Evolutionary conservation across 64 coral and sea anemone species (phyloP).

Genomic region (Pachyseris speciosa): DNA sequence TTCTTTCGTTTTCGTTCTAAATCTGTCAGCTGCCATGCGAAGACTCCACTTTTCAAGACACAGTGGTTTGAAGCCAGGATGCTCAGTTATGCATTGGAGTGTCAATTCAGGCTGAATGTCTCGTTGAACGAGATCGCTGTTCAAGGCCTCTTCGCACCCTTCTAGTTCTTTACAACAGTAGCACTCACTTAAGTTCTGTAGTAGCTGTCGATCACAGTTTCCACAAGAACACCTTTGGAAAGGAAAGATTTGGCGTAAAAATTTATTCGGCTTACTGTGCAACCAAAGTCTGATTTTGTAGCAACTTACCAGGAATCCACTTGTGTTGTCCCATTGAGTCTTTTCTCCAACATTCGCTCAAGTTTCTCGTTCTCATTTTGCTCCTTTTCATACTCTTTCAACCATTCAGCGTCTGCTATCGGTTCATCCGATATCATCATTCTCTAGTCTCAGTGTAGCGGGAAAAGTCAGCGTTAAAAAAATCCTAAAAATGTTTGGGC

Average conservation of each 20-base stretch:
- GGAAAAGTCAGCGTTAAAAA: too few relatives aligned
- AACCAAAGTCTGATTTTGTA: background rate
- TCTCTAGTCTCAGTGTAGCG: too few relatives aligned
- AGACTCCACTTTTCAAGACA: conserved; percentile 80
- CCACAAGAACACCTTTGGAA: background rate
- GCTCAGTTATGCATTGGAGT: conserved; percentile 48
- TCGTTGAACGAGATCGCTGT: conserved; percentile 38
- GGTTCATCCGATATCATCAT: conserved; percentile 62
- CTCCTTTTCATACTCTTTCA: conserved; percentile 18
- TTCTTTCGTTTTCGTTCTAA: conserved; percentile 5
- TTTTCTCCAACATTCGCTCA: conserved; percentile 22
- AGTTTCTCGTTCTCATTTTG: background rate
- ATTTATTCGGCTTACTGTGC: background rate
- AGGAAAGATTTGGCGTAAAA: background rate
- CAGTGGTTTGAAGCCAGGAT: conserved; percentile 60
- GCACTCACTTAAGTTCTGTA: conserved; percentile 55
- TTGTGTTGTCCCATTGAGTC: conserved; percentile 40
- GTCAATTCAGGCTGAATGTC: background rate
- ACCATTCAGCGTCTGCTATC: conserved; percentile 54
- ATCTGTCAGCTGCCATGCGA: conserved; percentile 29
- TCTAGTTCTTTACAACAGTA: conserved; percentile 76
- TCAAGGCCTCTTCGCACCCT: conserved; percentile 39
- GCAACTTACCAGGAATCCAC: conserved; percentile 28
- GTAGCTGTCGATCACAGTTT: background rate
- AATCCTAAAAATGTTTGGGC: too few relatives aligned